These are phyloP conservation scores for Digitonthophagus gazella DNA, from an alignment of 2,888 invertebrate species.

Conservation along the genomic window DNA sequence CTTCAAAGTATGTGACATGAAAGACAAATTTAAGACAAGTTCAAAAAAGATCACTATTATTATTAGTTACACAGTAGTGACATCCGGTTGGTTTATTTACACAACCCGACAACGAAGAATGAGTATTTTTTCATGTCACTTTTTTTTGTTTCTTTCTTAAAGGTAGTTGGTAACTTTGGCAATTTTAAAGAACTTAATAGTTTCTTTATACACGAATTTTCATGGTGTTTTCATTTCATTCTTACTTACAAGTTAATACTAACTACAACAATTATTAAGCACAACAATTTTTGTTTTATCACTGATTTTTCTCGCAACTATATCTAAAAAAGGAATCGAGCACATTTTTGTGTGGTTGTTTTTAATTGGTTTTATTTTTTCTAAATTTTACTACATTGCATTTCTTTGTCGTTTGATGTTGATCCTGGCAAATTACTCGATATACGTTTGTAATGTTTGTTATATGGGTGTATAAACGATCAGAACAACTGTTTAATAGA, in stretches of 20 bases:
- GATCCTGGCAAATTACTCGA: no score
- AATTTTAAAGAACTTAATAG: not conserved
- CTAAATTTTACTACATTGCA: no score
- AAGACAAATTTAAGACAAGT: constrained; percentile 28
- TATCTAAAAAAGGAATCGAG: constrained; percentile 9
- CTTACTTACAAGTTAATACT: constrained; percentile 9
- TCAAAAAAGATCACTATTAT: constrained; percentile 23
- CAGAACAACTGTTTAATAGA: no score
- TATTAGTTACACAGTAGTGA: constrained; percentile 26
- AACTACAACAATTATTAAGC: constrained; percentile 25
- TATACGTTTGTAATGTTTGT: no score
- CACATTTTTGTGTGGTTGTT: not conserved
- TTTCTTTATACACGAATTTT: constrained; percentile 13
- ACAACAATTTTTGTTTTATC: constrained; percentile 17
- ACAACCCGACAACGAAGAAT: constrained; percentile 15
- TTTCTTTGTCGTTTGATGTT: no score
- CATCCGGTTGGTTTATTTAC: not conserved
- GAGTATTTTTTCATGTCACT: constrained; percentile 26
- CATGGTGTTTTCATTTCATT: constrained; percentile 7
- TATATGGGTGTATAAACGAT: no score
- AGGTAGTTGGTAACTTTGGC: constrained; percentile 8
- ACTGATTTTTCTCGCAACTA: not conserved
- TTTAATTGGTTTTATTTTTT: not conserved
- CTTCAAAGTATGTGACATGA: constrained; percentile 33
- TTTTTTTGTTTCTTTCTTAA: not conserved